Percentiles rank a stretch among this genome's conserved stretches.
Conservation (phyloP, 2,888 invertebrate species). For the Plebejus melissa region DNA sequence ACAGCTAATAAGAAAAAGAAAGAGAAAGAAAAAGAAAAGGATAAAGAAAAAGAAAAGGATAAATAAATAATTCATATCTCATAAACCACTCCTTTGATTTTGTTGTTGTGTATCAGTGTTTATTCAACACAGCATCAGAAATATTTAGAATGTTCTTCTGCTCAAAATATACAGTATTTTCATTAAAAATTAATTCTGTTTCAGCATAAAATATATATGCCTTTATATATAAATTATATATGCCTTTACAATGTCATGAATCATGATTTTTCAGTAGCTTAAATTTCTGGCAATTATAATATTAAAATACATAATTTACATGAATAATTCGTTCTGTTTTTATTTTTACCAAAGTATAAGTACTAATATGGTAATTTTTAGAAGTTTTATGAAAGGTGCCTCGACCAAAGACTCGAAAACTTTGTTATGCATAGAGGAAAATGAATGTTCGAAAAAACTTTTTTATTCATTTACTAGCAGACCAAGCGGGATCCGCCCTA, state of each 20-base stretch:
- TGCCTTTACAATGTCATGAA: not conserved
- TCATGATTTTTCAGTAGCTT: not conserved
- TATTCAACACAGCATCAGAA: not conserved
- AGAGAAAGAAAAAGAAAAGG: too few relatives aligned
- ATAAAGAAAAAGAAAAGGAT: too few relatives aligned
- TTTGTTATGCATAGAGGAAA: not conserved
- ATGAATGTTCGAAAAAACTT: not conserved
- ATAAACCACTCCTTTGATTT: not conserved
- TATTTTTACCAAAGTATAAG: not conserved
- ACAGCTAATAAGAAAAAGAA: too few relatives aligned
- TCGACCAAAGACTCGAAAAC: too few relatives aligned
- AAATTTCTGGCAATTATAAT: not conserved
- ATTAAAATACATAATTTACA: not conserved
- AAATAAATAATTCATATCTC: not conserved
- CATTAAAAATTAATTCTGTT: not conserved
- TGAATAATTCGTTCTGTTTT: not conserved
- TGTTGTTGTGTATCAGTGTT: not conserved
- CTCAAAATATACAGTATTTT: not conserved
- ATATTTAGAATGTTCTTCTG: not conserved
- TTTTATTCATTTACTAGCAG: constrained; percentile 39
- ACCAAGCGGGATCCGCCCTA: constrained; percentile 51
- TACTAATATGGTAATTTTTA: not conserved
- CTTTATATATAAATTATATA: not conserved
- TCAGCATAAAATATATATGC: not conserved
- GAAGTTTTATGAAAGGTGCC: not conserved